These are phyloP conservation scores for Parnassius smintheus DNA, from an alignment of 2,888 invertebrate genomes.

Conservation along the genomic window DNA sequence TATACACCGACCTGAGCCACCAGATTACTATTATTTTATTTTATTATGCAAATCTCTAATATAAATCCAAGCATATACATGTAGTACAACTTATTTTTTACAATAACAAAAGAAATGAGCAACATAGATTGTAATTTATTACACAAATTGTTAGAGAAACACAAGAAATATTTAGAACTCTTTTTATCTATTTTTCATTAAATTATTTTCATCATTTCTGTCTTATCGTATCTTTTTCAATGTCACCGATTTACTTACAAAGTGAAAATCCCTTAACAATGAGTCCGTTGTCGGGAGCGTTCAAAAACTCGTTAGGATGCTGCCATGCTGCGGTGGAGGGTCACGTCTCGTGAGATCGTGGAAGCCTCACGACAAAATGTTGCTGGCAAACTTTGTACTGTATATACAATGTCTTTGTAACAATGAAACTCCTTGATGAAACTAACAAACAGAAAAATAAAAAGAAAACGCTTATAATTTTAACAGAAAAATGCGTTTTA, in stretches of 20 bases:
- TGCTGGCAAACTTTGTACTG: constrained; percentile 49
- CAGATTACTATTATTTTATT: too few species aligned
- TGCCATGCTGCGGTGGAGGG: constrained; percentile 69
- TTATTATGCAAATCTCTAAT: too few species aligned
- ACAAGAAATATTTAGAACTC: too few species aligned
- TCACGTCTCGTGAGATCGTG: constrained; percentile 63
- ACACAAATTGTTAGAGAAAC: too few species aligned
- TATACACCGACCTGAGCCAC: too few species aligned
- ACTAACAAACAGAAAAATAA: constrained; percentile 4
- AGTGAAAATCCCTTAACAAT: constrained; percentile 78
- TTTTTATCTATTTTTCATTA: too few species aligned
- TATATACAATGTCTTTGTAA: constrained; percentile 23
- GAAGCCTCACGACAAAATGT: constrained; percentile 61
- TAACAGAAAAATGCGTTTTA: too few species aligned
- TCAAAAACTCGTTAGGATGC: constrained; percentile 79
- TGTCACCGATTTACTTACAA: constrained; percentile 65
- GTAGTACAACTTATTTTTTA: too few species aligned
- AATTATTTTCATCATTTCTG: background rate
- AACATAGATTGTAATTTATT: too few species aligned
- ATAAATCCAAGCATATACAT: too few species aligned
- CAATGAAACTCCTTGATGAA: constrained; percentile 29
- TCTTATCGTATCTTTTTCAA: constrained; percentile 30
- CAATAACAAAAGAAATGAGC: too few species aligned
- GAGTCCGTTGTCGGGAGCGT: constrained; percentile 62
- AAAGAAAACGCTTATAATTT: too few species aligned